Evolutionary conservation across 2,797 vertebrate genomes (phyloP), one percentile per base, ranked within the genome.

Genomic region (Buphagus erythrorhynchus): DNA sequence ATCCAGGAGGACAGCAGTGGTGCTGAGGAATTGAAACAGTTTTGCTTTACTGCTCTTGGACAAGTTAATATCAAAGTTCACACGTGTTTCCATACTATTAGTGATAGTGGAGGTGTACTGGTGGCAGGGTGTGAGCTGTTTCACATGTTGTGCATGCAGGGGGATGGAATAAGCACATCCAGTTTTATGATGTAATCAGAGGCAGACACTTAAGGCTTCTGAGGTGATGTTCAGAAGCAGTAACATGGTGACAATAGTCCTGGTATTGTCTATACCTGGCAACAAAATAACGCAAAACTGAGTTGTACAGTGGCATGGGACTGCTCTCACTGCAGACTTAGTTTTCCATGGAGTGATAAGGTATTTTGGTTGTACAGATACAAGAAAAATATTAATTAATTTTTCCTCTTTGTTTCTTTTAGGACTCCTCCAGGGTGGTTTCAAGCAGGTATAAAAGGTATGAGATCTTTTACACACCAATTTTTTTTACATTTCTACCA

Each of bases 361-460:
- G 5, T 77, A 38, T 63, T 91, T 82, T 63, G 18, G 7, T 62
- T 82, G 21, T 76, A 58, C 11, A 81, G 79, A 38, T 68, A 25
- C 13, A 59, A 75, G n/a, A 63, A 61, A 79, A 85, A 45, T 58
- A 20, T 45, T 94, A 89, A 87, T 79, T n/a, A 46, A 4, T 86
- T 86, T 94, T 90, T 93, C 35, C 82, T 93, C 96, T 95, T 62
- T 90, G 46, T 98, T 96, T 94, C 72, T 95, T 96, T 94, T 84
- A 99, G 99, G 99, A 99, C 7, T 98, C 98, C 24, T 98, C 98
- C 36, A 99, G 98, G 97, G 97, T 98, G 75, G 98, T 98, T 93
- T 97, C 98, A 93, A 97, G 98, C 95, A 98, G 98, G 94, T 98
- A 98, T 92, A 99, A 99, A 97, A 99, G 99, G 99, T 99, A 98